These are phyloP conservation scores for Labia minor DNA, from an alignment of 2,888 invertebrate species.

Conservation along the genomic window DNA sequence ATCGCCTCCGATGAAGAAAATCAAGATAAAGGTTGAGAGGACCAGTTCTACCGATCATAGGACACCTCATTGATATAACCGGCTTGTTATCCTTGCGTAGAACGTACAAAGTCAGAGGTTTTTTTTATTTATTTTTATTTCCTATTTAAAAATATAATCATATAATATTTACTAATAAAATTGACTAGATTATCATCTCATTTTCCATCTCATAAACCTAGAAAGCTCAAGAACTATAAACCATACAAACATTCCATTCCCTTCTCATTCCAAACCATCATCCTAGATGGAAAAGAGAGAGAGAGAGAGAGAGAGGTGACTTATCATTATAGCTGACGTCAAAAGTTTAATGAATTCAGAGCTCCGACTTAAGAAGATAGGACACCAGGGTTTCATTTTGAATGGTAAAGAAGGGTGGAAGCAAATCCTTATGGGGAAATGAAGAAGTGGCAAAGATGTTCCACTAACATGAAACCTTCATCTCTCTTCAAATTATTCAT, in stretches of 20 bases:
- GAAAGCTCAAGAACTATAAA: background rate
- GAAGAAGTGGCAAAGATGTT: background rate
- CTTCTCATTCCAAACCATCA: no score
- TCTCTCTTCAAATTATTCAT: no score
- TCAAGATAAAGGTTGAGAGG: no score
- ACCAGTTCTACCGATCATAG: no score
- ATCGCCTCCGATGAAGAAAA: no score
- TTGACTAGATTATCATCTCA: background rate
- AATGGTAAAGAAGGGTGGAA: no score
- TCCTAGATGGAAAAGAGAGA: no score
- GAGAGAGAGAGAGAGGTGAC: background rate
- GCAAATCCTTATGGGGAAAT: background rate
- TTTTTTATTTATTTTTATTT: no score
- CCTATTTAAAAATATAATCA: no score
- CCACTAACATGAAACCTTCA: background rate
- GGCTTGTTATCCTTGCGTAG: no score
- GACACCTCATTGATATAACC: no score
- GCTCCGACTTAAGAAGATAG: conserved; percentile 3
- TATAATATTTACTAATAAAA: background rate
- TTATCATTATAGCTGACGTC: conserved; percentile 7
- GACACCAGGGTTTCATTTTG: background rate
- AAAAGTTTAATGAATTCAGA: conserved; percentile 13
- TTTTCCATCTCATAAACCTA: background rate
- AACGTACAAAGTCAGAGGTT: no score
- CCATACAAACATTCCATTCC: background rate